Evolutionary conservation across 2,797 vertebrate species (phyloP), one percentile per base, ranked within the genome.

Genomic region (Enteromius paludinosus): DNA sequence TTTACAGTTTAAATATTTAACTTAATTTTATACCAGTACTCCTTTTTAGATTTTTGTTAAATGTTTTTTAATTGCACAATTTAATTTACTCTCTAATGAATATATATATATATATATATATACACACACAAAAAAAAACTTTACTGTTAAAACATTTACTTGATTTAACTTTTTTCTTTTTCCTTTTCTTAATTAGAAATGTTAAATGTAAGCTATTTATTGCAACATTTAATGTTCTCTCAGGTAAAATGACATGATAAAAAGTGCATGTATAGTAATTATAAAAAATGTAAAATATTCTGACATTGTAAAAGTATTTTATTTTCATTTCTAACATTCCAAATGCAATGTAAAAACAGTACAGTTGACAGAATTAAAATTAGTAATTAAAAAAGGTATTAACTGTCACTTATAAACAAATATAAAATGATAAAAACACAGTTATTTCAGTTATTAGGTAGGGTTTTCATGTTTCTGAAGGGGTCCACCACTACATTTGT

Each of bases 351-450:
- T 7, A 35, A 35, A 35, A 61, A 23, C 20, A 38, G 1, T 76
- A 45, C 62, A 61, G 28, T 73, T 49, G 3, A 14, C 18, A 41
- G 14, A 30, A 70, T 70, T 59, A 14, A 35, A 28, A 62, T 11
- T 6, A 7, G 12, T 23, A 47, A 59, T 59, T 9, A 25, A 43
- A 74, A 59, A 52, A 73, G 6, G 4, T n/a, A 35, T 14, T 23
- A 68, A 68, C 41, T 28, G 15, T 18, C 68, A 18, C 6, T 5
- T 12, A 49, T 33, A 33, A 71, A 69, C 5, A 68, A 79, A 23
- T 59, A 35, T 69, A 69, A 79, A 68, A n/a, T 17, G 15, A 12
- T 33, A 33, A 78, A 77, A 52, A 25, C 33, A 25, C 3, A n/a
- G 41, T 43, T 69, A 23, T 30, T 38, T 65, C 41, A 17, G 14